Conservation (phyloP, 2,113 vertebrate genomes). For the Haemorhous mexicanus region DNA sequence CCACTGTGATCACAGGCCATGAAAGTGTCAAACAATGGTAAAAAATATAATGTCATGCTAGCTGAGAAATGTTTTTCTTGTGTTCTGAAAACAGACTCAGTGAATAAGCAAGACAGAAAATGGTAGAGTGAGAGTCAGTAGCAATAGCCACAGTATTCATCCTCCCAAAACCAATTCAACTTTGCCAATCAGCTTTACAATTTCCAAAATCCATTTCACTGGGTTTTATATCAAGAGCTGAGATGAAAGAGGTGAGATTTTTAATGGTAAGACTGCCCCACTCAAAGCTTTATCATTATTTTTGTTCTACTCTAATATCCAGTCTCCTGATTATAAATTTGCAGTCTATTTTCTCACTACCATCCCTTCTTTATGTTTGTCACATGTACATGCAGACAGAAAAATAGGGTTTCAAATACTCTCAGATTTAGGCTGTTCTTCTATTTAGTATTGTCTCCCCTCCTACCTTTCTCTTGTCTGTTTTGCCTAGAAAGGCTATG, state of each 20-base stretch:
- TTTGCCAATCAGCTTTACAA: slow-evolving; percentile 18
- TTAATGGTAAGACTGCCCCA: neutral
- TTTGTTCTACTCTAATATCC: neutral
- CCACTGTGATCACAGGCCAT: neutral
- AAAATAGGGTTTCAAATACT: slow-evolving; percentile 29
- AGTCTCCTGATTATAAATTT: neutral
- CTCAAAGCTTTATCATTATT: neutral
- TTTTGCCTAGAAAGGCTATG: slow-evolving; percentile 21
- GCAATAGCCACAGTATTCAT: slow-evolving; percentile 1
- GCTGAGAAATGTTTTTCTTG: slow-evolving; percentile 23
- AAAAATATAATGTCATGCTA: neutral
- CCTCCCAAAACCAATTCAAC: slow-evolving; percentile 18
- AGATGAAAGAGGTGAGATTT: slow-evolving; percentile 31
- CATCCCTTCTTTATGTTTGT: neutral
- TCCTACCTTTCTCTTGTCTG: neutral
- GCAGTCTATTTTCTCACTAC: slow-evolving; percentile 1
- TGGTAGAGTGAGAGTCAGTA: neutral
- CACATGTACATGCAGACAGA: neutral
- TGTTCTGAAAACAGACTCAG: neutral
- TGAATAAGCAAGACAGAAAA: neutral
- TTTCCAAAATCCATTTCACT: slow-evolving; percentile 55
- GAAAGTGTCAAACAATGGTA: slow-evolving; percentile 26
- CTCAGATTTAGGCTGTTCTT: neutral
- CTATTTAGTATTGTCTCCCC: neutral
- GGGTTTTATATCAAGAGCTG: slow-evolving; percentile 40